Base-by-base conservation (phyloP, 1,140 invertebrate species). In the Diorhabda elongata region DNA sequence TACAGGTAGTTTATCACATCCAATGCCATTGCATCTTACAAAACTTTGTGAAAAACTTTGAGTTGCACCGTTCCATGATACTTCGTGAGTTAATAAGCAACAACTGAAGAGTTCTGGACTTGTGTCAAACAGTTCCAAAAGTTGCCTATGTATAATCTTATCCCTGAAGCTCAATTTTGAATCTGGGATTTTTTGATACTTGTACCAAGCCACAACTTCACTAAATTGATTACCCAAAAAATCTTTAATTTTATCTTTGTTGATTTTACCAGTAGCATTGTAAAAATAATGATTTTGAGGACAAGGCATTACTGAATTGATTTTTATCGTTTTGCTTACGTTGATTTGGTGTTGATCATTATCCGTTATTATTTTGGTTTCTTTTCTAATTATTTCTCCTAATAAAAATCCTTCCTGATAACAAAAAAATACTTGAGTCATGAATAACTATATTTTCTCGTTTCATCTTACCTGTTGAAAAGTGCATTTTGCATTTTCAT, bases 41-140 rank as follows among this genome's bases (percentile, higher is more conserved):
- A 80, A 79, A 42, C 59, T 75, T 65, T 80, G 78, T 26, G 73
- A 71, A 64, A 71, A 79, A 9, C 71, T 69, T 66, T 79, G 73
- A n/a, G 72, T 79, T 6, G 74, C 67, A 42, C 61, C 69, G 64
- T 67, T 74, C 11, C 73, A 66, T 26, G 74, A 69, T 65, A 64
- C 58, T 47, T 77, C 71, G 2, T 57, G 71, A 41, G 65, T 72
- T 8, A 80, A 58, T 6, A 78, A 72, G 64, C 77, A 80, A 65
- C 74, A 74, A 11, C 75, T 75, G 59, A 78, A 78, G 44, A 74
- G 64, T 52, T 77, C 72, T 3, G 70, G 61, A 5, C 73, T 67
- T 7, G 73, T 45, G 44, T 66, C 56, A 61, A 75, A 76, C 9
- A 75, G 58, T 44, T 70, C 68, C n/a, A 47, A 57, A 26, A 76